Evolutionary conservation across 1,140 invertebrate genomes (phyloP), one percentile per base, ranked within the genome.

Genomic region (Macrobrachium nipponense): DNA sequence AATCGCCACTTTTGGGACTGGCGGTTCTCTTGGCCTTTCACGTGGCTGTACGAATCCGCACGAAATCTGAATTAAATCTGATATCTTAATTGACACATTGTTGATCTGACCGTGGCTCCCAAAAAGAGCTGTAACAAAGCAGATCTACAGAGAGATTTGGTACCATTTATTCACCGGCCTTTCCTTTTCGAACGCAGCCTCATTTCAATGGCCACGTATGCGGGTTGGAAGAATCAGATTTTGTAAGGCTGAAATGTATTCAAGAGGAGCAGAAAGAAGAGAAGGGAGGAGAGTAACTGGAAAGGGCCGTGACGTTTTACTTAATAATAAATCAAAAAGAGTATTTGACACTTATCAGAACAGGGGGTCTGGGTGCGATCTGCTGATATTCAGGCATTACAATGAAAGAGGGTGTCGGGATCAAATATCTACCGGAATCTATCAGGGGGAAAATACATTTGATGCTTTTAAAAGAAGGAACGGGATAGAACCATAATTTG

Each of bases 11-110:
- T 6, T 51, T 6, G 7, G 51, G 51, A 5, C 51, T 51, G 51
- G 3, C 12, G 8, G 51, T 51, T 66, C 64, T 66, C 17, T 17
- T 27, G 7, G 18, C 15, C 64, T 66, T 68, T 68, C 82, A 20
- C 15, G 75, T 18, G 44, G 23, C 60, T 64, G 64, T 70, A 61
- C 61, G 44, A 64, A 85, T 78, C 82, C 78, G 82, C 82, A 85
- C 82, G 82, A 79, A 85, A 85, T 85, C 82, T 85, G 82, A 85
- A 85, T 85, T 85, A 79, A 72, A 86, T 80, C 83, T 86, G 83
- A 86, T 86, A 64, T 68, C 77, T 80, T 86, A 86, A 86, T 86
- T 86, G 83, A 86, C 83, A 86, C 83, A 86, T 86, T 86, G 83
- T 86, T 86, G 83, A 80, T 86, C 77, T 66, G n/a, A 11, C 12